Evolutionary conservation across 2,888 invertebrate genomes (phyloP).

Genomic region (Ctena decussata): DNA sequence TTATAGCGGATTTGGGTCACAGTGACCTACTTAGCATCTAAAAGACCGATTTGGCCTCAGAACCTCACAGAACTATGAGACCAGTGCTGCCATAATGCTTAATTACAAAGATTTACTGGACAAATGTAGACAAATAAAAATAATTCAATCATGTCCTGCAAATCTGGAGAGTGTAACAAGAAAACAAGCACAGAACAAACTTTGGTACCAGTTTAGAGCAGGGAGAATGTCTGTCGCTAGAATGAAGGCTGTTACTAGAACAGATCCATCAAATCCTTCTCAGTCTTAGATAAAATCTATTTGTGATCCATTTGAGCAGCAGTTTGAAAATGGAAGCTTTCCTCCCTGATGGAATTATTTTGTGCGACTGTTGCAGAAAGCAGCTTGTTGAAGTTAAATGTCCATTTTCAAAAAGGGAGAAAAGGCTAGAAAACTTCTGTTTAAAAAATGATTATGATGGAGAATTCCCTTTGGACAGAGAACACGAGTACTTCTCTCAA

Average conservation of each 20-base stretch:
- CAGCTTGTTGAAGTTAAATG: slow-evolving; percentile 36
- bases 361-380: slow-evolving; percentile 48
- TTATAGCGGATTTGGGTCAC: no score
- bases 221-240: slow-evolving; percentile 30
- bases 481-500: slow-evolving; percentile 26
- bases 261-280: not conserved
- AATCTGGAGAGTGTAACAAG: slow-evolving; percentile 22
- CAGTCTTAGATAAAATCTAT: slow-evolving; percentile 22
- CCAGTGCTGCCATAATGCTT: not conserved
- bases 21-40: no score
- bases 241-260: slow-evolving; percentile 4
- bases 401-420: slow-evolving; percentile 11
- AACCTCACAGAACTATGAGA: not conserved
- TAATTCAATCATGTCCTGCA: not conserved
- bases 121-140: not conserved
- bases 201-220: slow-evolving; percentile 31
- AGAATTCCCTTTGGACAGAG: not conserved
- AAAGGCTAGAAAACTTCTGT: slow-evolving; percentile 17
- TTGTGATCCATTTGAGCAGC: slow-evolving; percentile 12
- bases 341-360: slow-evolving; percentile 33
- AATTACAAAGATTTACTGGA: not conserved
- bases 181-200: slow-evolving; percentile 22
- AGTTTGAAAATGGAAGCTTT: slow-evolving; percentile 21
- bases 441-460: not conserved
- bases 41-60: no score